Percentiles rank a stretch among this genome's conserved stretches.
These are phyloP conservation scores for Scaptomyza hsui DNA, from an alignment of 1,140 invertebrate species.

Conservation along the genomic window DNA sequence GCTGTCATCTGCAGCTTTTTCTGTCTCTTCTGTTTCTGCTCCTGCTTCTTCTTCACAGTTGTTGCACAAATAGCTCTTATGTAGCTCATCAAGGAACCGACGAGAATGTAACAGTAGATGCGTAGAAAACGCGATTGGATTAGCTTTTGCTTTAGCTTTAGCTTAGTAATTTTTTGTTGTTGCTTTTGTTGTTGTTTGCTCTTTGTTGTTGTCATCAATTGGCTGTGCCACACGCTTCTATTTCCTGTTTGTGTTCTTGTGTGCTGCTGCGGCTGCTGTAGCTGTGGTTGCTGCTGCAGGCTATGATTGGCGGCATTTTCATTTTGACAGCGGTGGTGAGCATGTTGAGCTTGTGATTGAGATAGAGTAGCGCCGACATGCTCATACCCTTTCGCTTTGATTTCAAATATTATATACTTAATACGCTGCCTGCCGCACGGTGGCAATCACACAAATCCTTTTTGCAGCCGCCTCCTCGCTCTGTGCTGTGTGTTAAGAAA, in stretches of 20 bases:
- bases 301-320: constrained; percentile 47
- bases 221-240: constrained; percentile 14
- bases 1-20: not conserved
- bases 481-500: constrained; percentile 9
- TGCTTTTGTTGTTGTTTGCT: constrained; percentile 21
- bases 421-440: constrained; percentile 45
- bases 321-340: constrained; percentile 80
- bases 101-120: constrained; percentile 73
- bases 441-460: not conserved
- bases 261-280: constrained; percentile 5
- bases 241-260: constrained; percentile 12
- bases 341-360: constrained; percentile 74
- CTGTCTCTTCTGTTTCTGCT: constrained; percentile 11
- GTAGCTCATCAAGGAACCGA: constrained; percentile 72
- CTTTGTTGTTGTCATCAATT: constrained; percentile 40
- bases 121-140: constrained; percentile 71
- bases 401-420: constrained; percentile 83
- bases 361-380: constrained; percentile 55
- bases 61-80: constrained; percentile 64
- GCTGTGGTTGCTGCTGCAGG: no score
- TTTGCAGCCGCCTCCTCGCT: not conserved
- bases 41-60: constrained; percentile 33
- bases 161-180: not conserved
- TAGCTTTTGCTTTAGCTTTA: constrained; percentile 53
- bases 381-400: constrained; percentile 77